Percentiles rank a stretch among this genome's conserved stretches.
These are phyloP conservation scores for Scytalopus superciliaris DNA, from an alignment of 2,113 vertebrate genomes.

Conservation along the genomic window DNA sequence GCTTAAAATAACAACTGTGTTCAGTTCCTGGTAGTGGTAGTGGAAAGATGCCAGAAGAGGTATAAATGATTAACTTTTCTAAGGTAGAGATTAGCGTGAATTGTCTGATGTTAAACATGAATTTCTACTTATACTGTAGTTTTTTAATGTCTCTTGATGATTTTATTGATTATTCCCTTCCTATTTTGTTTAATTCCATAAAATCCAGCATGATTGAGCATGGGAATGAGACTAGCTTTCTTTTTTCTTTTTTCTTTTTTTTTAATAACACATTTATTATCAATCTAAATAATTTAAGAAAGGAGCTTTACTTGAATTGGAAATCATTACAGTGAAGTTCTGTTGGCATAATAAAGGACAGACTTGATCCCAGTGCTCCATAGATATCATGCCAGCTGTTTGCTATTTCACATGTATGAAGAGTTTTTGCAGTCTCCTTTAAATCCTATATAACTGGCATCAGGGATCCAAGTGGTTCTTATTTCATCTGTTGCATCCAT, in stretches of 20 bases:
- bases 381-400: neutral
- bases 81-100: neutral
- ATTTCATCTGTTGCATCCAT: neutral
- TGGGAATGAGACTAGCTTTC: neutral
- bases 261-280: neutral
- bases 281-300: neutral
- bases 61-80: neutral
- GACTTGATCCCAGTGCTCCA: neutral
- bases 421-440: neutral
- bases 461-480: neutral
- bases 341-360: neutral
- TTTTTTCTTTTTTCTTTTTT: neutral
- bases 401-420: neutral
- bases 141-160: neutral
- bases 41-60: neutral
- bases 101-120: neutral
- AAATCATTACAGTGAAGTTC: neutral
- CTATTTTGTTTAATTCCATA: neutral
- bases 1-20: neutral
- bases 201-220: neutral
- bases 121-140: neutral
- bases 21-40: neutral
- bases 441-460: neutral
- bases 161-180: neutral
- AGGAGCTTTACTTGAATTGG: neutral